Base-by-base conservation (phyloP, 2,888 invertebrate genomes). In the Spilosoma lubricipeda region DNA sequence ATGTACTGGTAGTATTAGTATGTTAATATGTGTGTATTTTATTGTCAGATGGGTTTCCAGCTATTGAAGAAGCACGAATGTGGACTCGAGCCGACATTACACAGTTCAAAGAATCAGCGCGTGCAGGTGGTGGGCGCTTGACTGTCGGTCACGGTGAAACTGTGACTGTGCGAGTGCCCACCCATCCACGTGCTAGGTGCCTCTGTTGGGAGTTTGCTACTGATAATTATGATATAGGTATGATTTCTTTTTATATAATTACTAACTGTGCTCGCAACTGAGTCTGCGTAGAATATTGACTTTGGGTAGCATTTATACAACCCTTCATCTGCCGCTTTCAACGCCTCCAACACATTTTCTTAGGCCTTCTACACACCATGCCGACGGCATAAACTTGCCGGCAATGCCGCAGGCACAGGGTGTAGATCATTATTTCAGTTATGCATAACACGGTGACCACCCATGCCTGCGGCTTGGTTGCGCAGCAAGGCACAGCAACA, bases 121-220 rank as follows among this genome's bases (percentile, higher is more conserved):
- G 96, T 48, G 97, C 97, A 77, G 97, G 98, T 66, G 98, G 99
- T 90, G 98, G 99, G 36, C 97, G 98, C 30, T 98, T 99, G 77
- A 97, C 98, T 87, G 98, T 99, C 33, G 98, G 98, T 0, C 99
- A 99, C 91, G 99, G 99, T 4, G 99, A 99, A 94, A 99, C 99
- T 0, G 98, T 99, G 68, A 99, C 99, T 69, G 98, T 99, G 5
- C 96, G 99, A 63, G 99, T 99, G 72, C 99, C 99, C 15, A 99
- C 99, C 0, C 99, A 99, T 90, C 97, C 98, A 80, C 98, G 98
- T 86, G 99, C 99, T 0, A 97, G 98, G 3, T 98, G 98, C 87
- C 96, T 99, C 63, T 99, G 99, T 94, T 99, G 99, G 99, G 99
- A 99, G 96, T 99, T 99, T 92, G 99, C 99, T 23, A 99, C 99